phyloP scores from a whole-genome alignment of 2,113 vertebrate species.

The Oncorhynchus mykiss region DNA sequence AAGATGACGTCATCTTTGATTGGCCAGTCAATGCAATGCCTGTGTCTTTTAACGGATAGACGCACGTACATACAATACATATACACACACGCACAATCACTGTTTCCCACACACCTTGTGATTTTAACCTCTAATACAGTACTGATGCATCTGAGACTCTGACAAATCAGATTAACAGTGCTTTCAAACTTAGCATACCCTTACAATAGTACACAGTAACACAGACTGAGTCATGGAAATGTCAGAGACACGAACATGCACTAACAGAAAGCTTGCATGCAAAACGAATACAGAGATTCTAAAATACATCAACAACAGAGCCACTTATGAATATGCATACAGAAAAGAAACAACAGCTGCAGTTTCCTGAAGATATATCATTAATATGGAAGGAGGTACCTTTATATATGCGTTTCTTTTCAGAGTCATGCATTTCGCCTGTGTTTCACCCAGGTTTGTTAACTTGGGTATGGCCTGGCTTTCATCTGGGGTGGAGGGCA shows the following conservation, averaged over 20 bases:
- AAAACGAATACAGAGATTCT: slow-evolving; percentile 48
- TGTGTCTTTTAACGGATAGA: slow-evolving; percentile 55
- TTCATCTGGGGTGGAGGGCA: slow-evolving; percentile 11
- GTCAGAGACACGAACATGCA: slow-evolving; percentile 35
- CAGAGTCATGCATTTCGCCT: slow-evolving; percentile 12
- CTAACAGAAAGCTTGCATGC: slow-evolving; percentile 68
- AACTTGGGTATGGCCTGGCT: slow-evolving; percentile 14
- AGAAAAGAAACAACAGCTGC: slow-evolving; percentile 52
- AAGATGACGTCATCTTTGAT: slow-evolving; percentile 31
- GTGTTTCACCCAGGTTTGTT: slow-evolving; percentile 40
- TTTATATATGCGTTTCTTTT: slow-evolving; percentile 12
- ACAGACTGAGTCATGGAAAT: slow-evolving; percentile 29
- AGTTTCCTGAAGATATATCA: slow-evolving; percentile 52
- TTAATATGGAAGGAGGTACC: slow-evolving; percentile 43
- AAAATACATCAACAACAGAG: slow-evolving; percentile 38
- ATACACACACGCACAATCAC: background rate
- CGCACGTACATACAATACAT: background rate
- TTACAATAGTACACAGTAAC: slow-evolving; percentile 17
- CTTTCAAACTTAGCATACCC: slow-evolving; percentile 36
- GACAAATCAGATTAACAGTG: slow-evolving; percentile 28
- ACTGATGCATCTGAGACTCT: slow-evolving; percentile 36
- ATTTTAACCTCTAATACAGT: slow-evolving; percentile 50
- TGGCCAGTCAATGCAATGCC: slow-evolving; percentile 59
- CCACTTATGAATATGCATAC: slow-evolving; percentile 49
- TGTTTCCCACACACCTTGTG: slow-evolving; percentile 6